These are phyloP conservation scores for Podarcis raffonei DNA, from an alignment of 2,113 vertebrate genomes.

Conservation along the genomic window DNA sequence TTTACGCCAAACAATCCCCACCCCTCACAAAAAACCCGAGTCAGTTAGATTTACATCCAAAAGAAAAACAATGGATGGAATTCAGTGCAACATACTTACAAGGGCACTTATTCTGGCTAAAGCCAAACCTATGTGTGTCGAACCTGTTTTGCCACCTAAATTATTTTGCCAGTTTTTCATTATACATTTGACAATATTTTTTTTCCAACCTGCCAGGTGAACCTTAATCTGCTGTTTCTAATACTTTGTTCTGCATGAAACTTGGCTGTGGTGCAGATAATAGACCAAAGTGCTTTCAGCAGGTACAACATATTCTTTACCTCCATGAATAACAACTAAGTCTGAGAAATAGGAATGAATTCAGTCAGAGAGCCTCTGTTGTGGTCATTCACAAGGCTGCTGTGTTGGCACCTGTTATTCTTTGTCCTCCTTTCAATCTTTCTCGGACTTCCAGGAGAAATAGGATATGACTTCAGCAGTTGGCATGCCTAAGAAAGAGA, in stretches of 20 bases:
- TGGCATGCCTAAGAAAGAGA: neutral
- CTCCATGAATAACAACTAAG: neutral
- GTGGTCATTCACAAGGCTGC: neutral
- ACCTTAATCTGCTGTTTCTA: neutral
- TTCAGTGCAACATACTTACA: too few species aligned
- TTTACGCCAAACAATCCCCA: neutral
- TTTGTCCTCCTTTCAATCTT: neutral
- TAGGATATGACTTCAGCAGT: neutral
- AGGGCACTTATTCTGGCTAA: neutral
- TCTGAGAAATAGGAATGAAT: neutral
- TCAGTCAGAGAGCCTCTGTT: neutral
- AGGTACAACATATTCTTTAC: neutral
- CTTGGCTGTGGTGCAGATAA: neutral
- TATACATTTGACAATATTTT: neutral
- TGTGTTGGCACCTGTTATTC: neutral
- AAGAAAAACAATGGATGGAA: neutral
- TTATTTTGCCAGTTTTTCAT: neutral
- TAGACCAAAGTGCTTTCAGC: neutral
- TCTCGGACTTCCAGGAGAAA: neutral
- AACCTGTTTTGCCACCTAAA: neutral
- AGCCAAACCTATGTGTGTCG: neutral
- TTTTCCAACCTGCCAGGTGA: neutral
- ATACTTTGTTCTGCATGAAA: neutral
- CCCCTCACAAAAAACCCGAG: too few species aligned
- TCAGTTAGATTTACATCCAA: neutral